Conservation (phyloP, 2,797 vertebrate species). For the Periophthalmus magnuspinnatus region DNA sequence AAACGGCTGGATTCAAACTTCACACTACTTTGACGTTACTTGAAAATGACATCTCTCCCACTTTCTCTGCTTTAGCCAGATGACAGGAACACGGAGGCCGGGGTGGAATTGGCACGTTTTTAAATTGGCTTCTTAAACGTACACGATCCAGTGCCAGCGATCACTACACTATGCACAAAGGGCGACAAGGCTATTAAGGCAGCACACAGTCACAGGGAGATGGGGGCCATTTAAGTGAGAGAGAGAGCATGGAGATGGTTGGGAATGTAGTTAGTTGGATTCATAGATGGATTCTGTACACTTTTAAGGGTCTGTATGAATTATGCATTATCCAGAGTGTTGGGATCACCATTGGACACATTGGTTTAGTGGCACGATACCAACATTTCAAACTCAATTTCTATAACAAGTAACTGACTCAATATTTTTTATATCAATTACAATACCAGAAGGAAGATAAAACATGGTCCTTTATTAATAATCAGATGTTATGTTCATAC, state of each 20-base stretch:
- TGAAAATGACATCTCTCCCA: conserved; percentile 31
- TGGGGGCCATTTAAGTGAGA: not conserved
- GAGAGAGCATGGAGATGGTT: too few relatives aligned
- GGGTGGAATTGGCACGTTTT: conserved; percentile 11
- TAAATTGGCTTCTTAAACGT: conserved; percentile 22
- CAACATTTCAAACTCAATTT: too few relatives aligned
- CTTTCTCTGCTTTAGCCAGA: conserved; percentile 22
- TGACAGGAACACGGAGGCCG: conserved; percentile 29
- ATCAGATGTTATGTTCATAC: too few relatives aligned
- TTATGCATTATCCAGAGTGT: not conserved
- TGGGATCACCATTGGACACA: not conserved
- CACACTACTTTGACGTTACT: conserved; percentile 13
- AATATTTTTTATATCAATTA: too few relatives aligned
- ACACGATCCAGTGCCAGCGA: not conserved
- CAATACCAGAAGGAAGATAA: too few relatives aligned
- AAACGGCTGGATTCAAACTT: conserved; percentile 33
- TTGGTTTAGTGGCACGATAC: too few relatives aligned
- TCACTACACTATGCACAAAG: not conserved
- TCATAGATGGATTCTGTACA: not conserved
- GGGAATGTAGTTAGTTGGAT: not conserved
- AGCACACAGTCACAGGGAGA: not conserved
- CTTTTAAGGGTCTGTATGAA: not conserved
- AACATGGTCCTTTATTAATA: too few relatives aligned
- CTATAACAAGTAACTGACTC: too few relatives aligned
- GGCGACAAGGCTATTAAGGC: not conserved